phyloP scores from a whole-genome alignment of 1,140 invertebrate species.

The Micrasema longulum region DNA sequence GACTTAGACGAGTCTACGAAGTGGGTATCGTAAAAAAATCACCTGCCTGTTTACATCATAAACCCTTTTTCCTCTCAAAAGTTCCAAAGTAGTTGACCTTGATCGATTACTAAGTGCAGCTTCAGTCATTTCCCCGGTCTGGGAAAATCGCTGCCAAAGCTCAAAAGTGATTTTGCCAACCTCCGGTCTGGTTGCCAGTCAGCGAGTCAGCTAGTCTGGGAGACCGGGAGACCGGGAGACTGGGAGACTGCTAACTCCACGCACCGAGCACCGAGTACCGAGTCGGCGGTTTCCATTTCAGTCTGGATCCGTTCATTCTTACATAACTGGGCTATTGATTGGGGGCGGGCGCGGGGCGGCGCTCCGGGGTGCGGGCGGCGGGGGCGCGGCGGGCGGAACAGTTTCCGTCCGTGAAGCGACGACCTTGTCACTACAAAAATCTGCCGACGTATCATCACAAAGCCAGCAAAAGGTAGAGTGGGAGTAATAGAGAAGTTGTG shows the following conservation, averaged over 20 bases:
- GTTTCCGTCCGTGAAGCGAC: slow-evolving; percentile 46
- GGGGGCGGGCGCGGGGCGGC: slow-evolving; percentile 19
- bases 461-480: slow-evolving; percentile 50
- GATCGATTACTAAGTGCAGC: slow-evolving; percentile 7
- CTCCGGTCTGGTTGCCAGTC: slow-evolving; percentile 7
- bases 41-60: too few species aligned
- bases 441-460: slow-evolving; percentile 56
- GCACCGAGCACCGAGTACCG: slow-evolving; percentile 36
- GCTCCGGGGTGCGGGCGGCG: background rate
- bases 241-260: slow-evolving; percentile 1
- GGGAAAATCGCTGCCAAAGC: slow-evolving; percentile 31
- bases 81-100: slow-evolving; percentile 8
- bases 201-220: too few species aligned
- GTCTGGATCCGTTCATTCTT: slow-evolving; percentile 44
- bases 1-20: too few species aligned
- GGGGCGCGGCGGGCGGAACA: slow-evolving; percentile 22
- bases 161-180: slow-evolving; percentile 31
- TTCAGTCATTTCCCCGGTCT: slow-evolving; percentile 2
- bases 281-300: slow-evolving; percentile 49
- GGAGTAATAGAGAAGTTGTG: slow-evolving; percentile 49
- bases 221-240: too few species aligned
- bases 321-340: slow-evolving; percentile 52
- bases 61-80: background rate
- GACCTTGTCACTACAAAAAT: slow-evolving; percentile 57
- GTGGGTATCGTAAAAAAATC: too few species aligned